Percentiles rank a stretch among this genome's conserved stretches.
Evolutionary conservation across 1,140 invertebrate genomes (phyloP).

Genomic region (Thaumetopoea pityocampa): DNA sequence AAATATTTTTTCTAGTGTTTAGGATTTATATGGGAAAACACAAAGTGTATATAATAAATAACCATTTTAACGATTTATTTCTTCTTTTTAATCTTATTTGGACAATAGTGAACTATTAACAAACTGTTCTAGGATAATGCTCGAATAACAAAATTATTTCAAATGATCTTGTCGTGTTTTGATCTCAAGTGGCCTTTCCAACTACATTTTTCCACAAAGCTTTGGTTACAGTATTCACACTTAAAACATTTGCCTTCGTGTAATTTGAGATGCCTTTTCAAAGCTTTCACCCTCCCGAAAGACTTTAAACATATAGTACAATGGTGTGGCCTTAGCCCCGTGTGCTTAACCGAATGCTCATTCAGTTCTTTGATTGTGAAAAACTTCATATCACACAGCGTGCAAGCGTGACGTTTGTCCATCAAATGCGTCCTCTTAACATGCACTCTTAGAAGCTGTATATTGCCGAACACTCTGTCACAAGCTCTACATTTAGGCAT

Average conservation of each 20-base stretch:
- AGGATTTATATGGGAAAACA: too few relatives aligned
- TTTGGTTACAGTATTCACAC: conserved; percentile 50
- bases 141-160: not conserved
- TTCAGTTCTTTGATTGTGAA: conserved; percentile 2
- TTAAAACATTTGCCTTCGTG: conserved; percentile 49
- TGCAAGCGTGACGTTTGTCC: not conserved
- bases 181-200: conserved; percentile 16
- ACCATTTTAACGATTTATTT: too few relatives aligned
- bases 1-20: too few relatives aligned
- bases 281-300: conserved; percentile 66
- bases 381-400: conserved; percentile 15
- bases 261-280: conserved; percentile 68
- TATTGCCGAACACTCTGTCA: not conserved
- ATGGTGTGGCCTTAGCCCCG: conserved; percentile 81
- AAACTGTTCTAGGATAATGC: not conserved
- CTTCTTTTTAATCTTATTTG: too few relatives aligned
- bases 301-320: conserved; percentile 77
- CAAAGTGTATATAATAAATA: too few relatives aligned
- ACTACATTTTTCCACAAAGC: conserved; percentile 32
- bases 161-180: conserved; percentile 5
- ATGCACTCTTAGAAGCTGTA: not conserved
- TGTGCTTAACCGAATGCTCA: conserved; percentile 60
- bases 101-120: too few relatives aligned
- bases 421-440: conserved; percentile 1
- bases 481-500: not conserved